A percentile compares a stretch with the other conserved stretches of the same genome.
These are phyloP conservation scores for Deilephila porcellus DNA, from an alignment of 2,888 invertebrate species.

Conservation along the genomic window DNA sequence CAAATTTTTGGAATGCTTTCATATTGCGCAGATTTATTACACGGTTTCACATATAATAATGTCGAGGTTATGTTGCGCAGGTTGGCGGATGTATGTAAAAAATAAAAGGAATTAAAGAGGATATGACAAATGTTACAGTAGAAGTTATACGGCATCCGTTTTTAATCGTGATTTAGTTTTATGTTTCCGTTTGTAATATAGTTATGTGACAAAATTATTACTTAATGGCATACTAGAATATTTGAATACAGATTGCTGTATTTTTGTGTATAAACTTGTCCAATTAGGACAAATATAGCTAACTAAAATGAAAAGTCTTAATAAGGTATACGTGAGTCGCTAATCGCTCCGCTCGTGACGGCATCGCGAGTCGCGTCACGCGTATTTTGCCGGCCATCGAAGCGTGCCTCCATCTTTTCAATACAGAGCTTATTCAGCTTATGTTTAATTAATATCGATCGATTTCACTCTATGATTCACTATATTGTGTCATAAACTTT, in stretches of 20 bases:
- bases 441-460: slow-evolving; percentile 19
- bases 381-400: neutral
- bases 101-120: neutral
- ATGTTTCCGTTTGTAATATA: no score
- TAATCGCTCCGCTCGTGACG: slow-evolving; percentile 11
- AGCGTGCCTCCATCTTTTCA: neutral
- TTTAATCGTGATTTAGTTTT: neutral
- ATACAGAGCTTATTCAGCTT: neutral
- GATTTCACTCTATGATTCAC: slow-evolving; percentile 20
- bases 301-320: no score
- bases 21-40: slow-evolving; percentile 12
- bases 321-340: neutral
- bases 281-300: no score
- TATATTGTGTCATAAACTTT: neutral
- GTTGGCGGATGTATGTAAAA: slow-evolving; percentile 5
- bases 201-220: no score
- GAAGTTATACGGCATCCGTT: neutral
- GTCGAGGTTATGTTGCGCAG: slow-evolving; percentile 22
- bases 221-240: no score
- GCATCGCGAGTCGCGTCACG: neutral
- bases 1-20: slow-evolving; percentile 20
- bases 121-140: neutral
- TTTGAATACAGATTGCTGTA: no score
- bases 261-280: no score
- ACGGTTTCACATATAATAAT: slow-evolving; percentile 22